Evolutionary conservation across 2,797 vertebrate genomes (phyloP), one percentile per base, ranked within the genome.

Genomic region (Danionella dracula): DNA sequence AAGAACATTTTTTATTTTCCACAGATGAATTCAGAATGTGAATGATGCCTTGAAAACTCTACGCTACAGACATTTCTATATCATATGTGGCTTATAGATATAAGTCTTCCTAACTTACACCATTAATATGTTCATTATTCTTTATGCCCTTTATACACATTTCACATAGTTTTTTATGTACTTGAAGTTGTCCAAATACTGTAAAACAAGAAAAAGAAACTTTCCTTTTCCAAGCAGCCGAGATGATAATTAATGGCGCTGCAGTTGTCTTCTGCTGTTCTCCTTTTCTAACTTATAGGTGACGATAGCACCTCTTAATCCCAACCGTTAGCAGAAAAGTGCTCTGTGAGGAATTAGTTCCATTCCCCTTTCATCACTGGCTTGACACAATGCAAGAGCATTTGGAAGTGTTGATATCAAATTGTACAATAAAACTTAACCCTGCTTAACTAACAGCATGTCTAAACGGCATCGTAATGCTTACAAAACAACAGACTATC

Each of bases 401-500:
- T 67, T 72, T 61, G 34, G 46, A 55, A 63, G 40, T 65, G 70
- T 41, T 19, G 44, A 67, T 66, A 76, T 69, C 51, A 70, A 66
- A 72, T 35, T 27, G 61, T 51, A 73, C 61, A 60, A 75, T 68
- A 48, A 50, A 61, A 61, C 38, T 17, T 34, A 16, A 64, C 42
- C 31, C 17, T 16, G 35, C 48, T 27, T 64, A 46, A 51, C 29
- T 57, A 72, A 70, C 37, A 62, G 46, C 16, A 46, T 32, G 32
- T 40, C 63, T 60, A 72, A 78, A 77, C 68, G 73, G 57, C 71
- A 66, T 63, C 31, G 60, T 64, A 35, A 55, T 42, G 50, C 56
- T 44, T 65, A 60, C 50, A 60, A 72, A 63, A 69, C 31, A 60
- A 59, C 46, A 59, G 27, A 57, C 23, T 17, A 63, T 55, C 45